Evolutionary conservation across 1,140 invertebrate genomes (phyloP), one percentile per base, ranked within the genome.

Genomic region (Saxidomus purpurata): DNA sequence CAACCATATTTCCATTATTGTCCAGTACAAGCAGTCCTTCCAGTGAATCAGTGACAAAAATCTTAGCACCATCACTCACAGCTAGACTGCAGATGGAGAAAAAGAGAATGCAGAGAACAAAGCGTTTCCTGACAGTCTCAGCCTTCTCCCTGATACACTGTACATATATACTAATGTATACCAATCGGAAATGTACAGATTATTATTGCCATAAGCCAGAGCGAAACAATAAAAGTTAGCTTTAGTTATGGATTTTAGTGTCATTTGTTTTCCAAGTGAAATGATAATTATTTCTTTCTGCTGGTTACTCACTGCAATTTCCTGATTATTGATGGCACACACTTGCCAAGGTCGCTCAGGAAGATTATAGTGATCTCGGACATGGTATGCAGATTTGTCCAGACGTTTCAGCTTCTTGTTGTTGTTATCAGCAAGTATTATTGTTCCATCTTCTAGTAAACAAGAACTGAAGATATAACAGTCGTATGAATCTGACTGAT

Each of bases 21-120:
- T 67, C 61, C 4, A 67, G 61, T 31, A 67, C 61, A 67, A 67
- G 19, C 61, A 67, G 61, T 67, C 61, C 61, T 13, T 67, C 31
- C 1, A 31, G 25, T 9, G 3, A 67, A n/a, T 31, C 61, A 31
- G 28, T 25, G 31, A 67, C 61, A 67, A 31, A 67, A 36, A 67
- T 67, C 25, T 31, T 28, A n/a, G 25, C 3, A 67, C 61, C 61
- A 67, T 67, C 61, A 36, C 28, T 31, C 6, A 67, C 61, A 67
- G 28, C 19, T 31, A 67, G n/a, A 31, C 61, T 67, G 19, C 17
- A 11, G n/a, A 67, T 67, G 19, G 13, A 4, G 2, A 43, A 43
- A 4, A 4, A 4, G 15, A 8, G 15, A 15, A 4, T 43, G 15
- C 43, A 8, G 52, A 55, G 22, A 55, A 55, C 52, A 55, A n/a